These are phyloP conservation scores for Elachura formosa DNA, from an alignment of 2,113 vertebrate genomes.

Conservation along the genomic window DNA sequence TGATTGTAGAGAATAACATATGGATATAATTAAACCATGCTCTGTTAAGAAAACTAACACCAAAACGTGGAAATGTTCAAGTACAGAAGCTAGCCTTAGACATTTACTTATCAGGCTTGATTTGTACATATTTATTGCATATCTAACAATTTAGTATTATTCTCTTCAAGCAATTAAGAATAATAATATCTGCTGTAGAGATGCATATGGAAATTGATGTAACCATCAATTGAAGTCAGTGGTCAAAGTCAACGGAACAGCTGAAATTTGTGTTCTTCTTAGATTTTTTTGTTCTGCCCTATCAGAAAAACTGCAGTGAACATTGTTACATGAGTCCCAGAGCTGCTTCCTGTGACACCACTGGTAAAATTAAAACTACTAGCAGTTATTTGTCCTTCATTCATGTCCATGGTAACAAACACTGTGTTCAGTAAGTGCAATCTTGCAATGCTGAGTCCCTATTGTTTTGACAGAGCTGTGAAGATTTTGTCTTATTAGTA, in stretches of 20 bases:
- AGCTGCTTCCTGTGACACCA: fast-evolving
- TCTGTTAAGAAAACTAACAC: background rate
- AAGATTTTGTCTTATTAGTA: background rate
- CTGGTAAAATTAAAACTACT: background rate
- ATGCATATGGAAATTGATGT: background rate
- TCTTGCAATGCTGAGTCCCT: background rate
- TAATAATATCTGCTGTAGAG: background rate
- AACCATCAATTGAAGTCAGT: background rate
- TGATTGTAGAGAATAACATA: background rate
- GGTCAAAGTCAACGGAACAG: background rate
- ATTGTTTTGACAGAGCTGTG: background rate
- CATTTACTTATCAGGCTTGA: background rate
- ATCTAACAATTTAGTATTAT: background rate
- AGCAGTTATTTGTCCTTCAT: background rate
- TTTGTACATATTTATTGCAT: background rate
- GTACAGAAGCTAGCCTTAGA: background rate
- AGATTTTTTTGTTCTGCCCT: background rate
- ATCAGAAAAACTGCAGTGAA: background rate
- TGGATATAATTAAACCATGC: background rate
- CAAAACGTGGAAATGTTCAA: background rate
- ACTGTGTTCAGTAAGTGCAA: background rate
- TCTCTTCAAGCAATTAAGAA: background rate
- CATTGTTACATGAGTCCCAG: background rate
- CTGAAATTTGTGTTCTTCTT: background rate
- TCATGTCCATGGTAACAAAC: background rate